Evolutionary conservation across 2,797 vertebrate genomes (phyloP).

Genomic region (Galago senegalensis): DNA sequence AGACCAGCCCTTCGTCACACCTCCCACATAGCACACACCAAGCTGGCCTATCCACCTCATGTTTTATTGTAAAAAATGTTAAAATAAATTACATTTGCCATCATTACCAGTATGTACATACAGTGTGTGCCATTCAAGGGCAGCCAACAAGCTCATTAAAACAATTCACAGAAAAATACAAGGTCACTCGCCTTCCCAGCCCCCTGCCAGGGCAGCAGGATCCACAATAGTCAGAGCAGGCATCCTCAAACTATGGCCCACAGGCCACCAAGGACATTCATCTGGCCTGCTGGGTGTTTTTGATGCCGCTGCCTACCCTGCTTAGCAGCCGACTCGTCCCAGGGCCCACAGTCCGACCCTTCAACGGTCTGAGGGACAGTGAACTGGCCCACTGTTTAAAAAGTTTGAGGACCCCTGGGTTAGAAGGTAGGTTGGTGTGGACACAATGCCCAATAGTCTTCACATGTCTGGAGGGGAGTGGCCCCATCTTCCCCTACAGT

Average conservation of each 20-base stretch:
- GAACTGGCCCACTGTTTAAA: too few relatives aligned
- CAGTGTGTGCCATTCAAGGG: constrained; percentile 88
- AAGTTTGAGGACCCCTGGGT: too few relatives aligned
- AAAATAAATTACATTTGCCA: constrained; percentile 93
- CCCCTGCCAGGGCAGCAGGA: not conserved
- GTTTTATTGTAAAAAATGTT: constrained; percentile 92
- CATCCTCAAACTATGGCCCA: too few relatives aligned
- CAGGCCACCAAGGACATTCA: too few relatives aligned
- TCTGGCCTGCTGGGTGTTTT: too few relatives aligned
- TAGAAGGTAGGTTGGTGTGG: not conserved
- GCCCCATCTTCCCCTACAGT: not conserved
- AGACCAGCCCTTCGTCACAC: not conserved
- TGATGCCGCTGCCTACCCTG: too few relatives aligned
- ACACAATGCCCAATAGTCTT: not conserved
- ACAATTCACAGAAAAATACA: constrained; percentile 69
- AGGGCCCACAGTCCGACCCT: too few relatives aligned
- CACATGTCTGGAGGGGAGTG: not conserved
- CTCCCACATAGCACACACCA: not conserved
- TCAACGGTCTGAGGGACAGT: too few relatives aligned
- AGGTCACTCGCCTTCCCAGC: not conserved
- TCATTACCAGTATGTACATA: constrained; percentile 88
- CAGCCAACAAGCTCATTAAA: constrained; percentile 71
- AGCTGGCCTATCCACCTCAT: constrained; percentile 61
- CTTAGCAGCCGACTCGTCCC: too few relatives aligned
- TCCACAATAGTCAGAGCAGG: not conserved